A percentile compares a stretch with the other conserved stretches of the same genome.
These are phyloP conservation scores for Drosophila bocki DNA, from an alignment of 1,140 invertebrate genomes.

Conservation along the genomic window DNA sequence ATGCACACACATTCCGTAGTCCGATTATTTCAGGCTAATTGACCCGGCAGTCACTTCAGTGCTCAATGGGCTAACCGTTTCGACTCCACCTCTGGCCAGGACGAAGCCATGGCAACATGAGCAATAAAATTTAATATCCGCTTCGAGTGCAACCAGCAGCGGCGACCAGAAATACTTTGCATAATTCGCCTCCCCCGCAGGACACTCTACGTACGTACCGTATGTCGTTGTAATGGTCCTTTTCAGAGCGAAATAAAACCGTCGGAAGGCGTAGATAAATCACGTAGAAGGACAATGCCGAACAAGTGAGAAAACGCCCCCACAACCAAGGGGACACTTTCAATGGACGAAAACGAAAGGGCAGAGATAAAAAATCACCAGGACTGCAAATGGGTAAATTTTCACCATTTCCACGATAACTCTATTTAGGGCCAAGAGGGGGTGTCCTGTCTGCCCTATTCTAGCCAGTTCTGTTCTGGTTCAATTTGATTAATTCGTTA, in stretches of 20 bases:
- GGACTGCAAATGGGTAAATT: constrained; percentile 53
- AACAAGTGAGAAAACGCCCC: constrained; percentile 77
- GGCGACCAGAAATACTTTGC: constrained; percentile 66
- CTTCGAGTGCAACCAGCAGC: constrained; percentile 60
- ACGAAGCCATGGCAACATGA: constrained; percentile 73
- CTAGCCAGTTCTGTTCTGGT: constrained; percentile 38
- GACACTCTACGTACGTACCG: constrained; percentile 1
- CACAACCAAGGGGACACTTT: constrained; percentile 50
- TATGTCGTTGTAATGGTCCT: constrained; percentile 4
- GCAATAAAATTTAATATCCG: constrained; percentile 83
- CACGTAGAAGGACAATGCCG: constrained; percentile 56
- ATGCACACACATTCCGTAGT: constrained; percentile 45
- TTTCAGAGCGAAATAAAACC: constrained; percentile 54
- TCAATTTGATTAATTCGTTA: constrained; percentile 84
- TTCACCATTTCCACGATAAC: constrained; percentile 63
- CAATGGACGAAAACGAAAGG: constrained; percentile 52
- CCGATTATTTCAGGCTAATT: constrained; percentile 65
- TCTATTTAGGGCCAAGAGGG: constrained; percentile 53
- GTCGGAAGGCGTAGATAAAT: constrained; percentile 78
- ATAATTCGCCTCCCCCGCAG: constrained; percentile 54
- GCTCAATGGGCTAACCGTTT: constrained; percentile 60
- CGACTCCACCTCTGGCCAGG: constrained; percentile 4
- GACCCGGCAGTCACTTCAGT: constrained; percentile 67
- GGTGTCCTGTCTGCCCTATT: constrained; percentile 26
- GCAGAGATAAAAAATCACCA: constrained; percentile 62